phyloP scores from a whole-genome alignment of 2,113 vertebrate species.

The Poeciliopsis occidentalis region DNA sequence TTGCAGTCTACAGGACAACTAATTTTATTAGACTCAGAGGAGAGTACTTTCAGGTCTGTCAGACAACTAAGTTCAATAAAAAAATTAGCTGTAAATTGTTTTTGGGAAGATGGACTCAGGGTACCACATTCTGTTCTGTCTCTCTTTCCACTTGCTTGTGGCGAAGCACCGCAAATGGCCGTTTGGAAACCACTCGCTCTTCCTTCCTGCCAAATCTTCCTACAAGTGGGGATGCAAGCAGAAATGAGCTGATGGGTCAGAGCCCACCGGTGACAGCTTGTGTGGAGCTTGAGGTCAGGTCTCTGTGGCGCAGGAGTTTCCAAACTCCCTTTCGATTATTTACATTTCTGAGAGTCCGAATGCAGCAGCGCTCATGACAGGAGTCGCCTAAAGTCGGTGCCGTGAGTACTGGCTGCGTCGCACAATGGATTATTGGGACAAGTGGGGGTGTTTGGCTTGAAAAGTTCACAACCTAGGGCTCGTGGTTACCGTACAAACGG shows the following conservation, averaged over 20 bases:
- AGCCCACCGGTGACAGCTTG: conserved; percentile 7
- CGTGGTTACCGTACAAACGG: conserved; percentile 24
- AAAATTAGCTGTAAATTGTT: no score
- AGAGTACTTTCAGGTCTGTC: no score
- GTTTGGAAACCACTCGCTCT: no score
- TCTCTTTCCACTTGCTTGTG: no score
- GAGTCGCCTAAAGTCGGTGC: not conserved
- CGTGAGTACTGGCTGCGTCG: not conserved
- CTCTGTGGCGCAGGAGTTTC: conserved; percentile 15
- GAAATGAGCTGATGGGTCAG: not conserved
- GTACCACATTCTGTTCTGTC: no score
- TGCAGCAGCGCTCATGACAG: no score
- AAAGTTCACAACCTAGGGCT: conserved; percentile 52
- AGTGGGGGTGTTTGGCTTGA: conserved; percentile 35
- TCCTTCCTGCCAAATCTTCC: not conserved
- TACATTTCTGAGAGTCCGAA: conserved; percentile 21
- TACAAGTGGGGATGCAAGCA: not conserved
- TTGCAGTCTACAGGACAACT: no score
- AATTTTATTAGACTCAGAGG: no score
- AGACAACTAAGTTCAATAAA: no score
- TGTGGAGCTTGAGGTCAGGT: conserved; percentile 29
- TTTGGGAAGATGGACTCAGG: no score
- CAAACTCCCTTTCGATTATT: conserved; percentile 33
- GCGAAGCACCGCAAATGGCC: no score
- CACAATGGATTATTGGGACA: not conserved